Percentiles rank a stretch among this genome's conserved stretches.
Evolutionary conservation across 2,888 invertebrate genomes (phyloP).

Genomic region (Hoplodrina ambigua): DNA sequence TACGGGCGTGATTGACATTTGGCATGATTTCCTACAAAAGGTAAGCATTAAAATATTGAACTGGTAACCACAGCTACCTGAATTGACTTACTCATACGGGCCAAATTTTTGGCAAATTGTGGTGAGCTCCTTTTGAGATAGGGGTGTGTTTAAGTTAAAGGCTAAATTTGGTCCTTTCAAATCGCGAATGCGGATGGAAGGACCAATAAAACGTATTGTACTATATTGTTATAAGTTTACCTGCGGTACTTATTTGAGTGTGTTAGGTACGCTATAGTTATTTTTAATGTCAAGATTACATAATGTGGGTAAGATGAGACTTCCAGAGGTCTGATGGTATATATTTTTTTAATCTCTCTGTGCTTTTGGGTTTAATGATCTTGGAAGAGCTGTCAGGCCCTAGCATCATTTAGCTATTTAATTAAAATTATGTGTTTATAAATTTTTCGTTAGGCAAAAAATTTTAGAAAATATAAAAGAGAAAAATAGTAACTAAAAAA

Average conservation of each 20-base stretch:
- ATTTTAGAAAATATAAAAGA: not conserved
- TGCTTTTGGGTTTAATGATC: too few relatives aligned
- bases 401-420: too few relatives aligned
- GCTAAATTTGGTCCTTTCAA: slow-evolving; percentile 3
- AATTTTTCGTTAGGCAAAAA: not conserved
- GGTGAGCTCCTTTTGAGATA: slow-evolving; percentile 32
- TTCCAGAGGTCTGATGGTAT: too few relatives aligned
- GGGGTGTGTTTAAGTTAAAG: slow-evolving; percentile 12
- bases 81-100: slow-evolving; percentile 80
- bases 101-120: slow-evolving; percentile 67
- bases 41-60: slow-evolving; percentile 36
- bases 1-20: slow-evolving; percentile 49
- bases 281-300: not conserved
- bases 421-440: not conserved
- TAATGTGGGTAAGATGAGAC: too few relatives aligned
- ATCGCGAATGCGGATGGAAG: slow-evolving; percentile 5
- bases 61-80: slow-evolving; percentile 77
- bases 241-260: too few relatives aligned
- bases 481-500: slow-evolving; percentile 13
- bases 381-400: too few relatives aligned
- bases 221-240: not conserved
- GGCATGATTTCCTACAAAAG: slow-evolving; percentile 30
- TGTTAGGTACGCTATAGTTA: too few relatives aligned
- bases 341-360: too few relatives aligned
- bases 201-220: not conserved